A percentile compares a stretch with the other conserved stretches of the same genome.
Evolutionary conservation across 1,140 invertebrate species (phyloP).

Genomic region (Apis mellifera): Amel_HAv3.1 CM009931.2:25331001-25331500

Average conservation of each 20-base stretch:
- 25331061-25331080: background rate
- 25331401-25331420: background rate
- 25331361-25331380: background rate
- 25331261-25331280: background rate
- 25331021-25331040: background rate
- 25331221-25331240: background rate
- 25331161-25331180: too few species aligned
- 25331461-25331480: too few species aligned
- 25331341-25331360: background rate
- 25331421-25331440: background rate
- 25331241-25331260: background rate
- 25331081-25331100: background rate
- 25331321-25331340: background rate
- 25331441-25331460: too few species aligned
- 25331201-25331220: background rate
- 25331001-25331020: constrained; percentile 31
- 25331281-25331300: background rate
- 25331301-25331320: background rate
- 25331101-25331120: background rate
- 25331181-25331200: background rate
- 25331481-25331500: too few species aligned
- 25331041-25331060: constrained; percentile 27
- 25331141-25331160: too few species aligned
- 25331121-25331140: background rate
- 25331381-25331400: background rate